Base-by-base conservation (phyloP, 2,797 vertebrate genomes). In the Channallabes apus region DNA sequence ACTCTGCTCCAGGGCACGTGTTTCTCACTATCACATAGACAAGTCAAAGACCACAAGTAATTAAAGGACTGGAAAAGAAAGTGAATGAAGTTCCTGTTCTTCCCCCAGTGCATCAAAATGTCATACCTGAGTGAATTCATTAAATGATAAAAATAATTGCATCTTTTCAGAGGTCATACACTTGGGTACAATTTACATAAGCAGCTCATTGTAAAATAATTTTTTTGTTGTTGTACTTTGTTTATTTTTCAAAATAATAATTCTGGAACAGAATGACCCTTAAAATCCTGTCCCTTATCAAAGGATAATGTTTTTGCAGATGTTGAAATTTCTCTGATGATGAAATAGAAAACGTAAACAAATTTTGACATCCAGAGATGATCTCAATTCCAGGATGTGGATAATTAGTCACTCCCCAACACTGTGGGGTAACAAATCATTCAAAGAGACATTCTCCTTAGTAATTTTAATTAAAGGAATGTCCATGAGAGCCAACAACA, bases 81-180 rank as follows among this genome's bases (percentile, higher is more conserved):
- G 18, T 41, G 22, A 73, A n/a, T 54, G 6, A 59, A 41, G 67
- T 68, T 82, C 22, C 22, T 71, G 18, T 29, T 69, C 54, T 41
- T 68, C 46, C 29, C 2, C 67, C n/a, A 29, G 22, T 22, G 58
- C 4, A 9, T 38, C 22, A 51, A 46, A 80, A 29, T 17, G 18
- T 85, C 27, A 82, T 67, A 81, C 61, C 46, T 68, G 69, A 82
- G 61, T 68, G 71, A 86, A 82, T 59, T 82, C 38, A 86, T 79
- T 71, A 62, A 83, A 69, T 61, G 80, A 82, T 83, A 71, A 83
- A 56, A 80, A 80, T 83, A 83, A 83, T 83, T 86, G 67, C 73
- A 64, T 79, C 79, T 79, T 78, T 62, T 56, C 22, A 14, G 73
- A 61, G 35, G 72, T 79, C 72, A 71, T 24, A 35, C 35, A 77